These are phyloP conservation scores for Choloepus didactylus DNA, from an alignment of 2,797 vertebrate species.

Conservation along the genomic window DNA sequence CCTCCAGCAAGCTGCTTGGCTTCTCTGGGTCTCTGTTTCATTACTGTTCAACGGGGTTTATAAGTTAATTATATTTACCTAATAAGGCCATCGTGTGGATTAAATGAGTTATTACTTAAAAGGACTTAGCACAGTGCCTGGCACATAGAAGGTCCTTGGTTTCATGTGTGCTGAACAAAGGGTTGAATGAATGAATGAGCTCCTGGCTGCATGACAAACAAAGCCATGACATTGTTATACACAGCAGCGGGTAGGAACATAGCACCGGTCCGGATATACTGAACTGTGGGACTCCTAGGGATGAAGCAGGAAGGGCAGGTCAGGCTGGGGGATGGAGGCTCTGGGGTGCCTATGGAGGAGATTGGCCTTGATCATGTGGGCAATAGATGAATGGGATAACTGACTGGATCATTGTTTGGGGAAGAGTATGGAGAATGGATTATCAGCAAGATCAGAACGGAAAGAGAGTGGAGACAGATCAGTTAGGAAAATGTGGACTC, in stretches of 20 bases:
- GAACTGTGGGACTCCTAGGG: background rate
- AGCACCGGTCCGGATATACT: background rate
- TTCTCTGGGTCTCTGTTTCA: background rate
- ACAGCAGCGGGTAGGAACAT: background rate
- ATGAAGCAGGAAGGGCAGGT: background rate
- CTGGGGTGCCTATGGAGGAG: rapidly evolving
- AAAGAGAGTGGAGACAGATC: background rate
- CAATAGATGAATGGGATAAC: background rate
- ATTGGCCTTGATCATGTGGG: background rate
- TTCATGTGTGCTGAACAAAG: background rate
- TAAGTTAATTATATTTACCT: background rate
- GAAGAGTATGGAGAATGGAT: background rate
- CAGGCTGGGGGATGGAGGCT: background rate
- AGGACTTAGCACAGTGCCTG: background rate
- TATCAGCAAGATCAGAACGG: constrained; percentile 1
- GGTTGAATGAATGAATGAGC: background rate
- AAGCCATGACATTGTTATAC: background rate
- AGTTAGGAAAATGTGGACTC: background rate
- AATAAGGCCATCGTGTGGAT: background rate
- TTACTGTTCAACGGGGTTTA: background rate
- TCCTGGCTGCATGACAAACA: background rate
- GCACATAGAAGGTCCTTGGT: no score
- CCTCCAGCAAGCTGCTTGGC: background rate
- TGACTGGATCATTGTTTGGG: background rate
- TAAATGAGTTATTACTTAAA: background rate